Evolutionary conservation across 2,113 vertebrate species (phyloP).

Genomic region (Phyllopteryx taeniolatus): DNA sequence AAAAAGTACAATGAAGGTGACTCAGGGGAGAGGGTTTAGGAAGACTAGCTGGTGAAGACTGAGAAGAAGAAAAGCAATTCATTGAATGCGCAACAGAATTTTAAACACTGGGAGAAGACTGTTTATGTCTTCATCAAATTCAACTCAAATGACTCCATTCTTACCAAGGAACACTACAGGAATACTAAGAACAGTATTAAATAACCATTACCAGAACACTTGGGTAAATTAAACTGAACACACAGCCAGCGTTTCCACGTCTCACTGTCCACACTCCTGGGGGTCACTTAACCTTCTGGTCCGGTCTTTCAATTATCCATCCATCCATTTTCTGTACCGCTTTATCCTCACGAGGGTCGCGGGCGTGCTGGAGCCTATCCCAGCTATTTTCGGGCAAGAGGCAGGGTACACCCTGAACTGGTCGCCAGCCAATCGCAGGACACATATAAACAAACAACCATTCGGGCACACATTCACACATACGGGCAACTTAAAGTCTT

Average conservation of each 20-base stretch:
- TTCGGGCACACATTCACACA: too few relatives aligned
- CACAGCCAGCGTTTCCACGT: constrained; percentile 14
- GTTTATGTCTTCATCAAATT: constrained; percentile 20
- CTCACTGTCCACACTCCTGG: constrained; percentile 41
- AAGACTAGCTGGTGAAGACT: constrained; percentile 9
- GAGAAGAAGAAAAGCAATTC: constrained; percentile 5
- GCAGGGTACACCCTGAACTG: too few relatives aligned
- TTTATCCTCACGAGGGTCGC: too few relatives aligned
- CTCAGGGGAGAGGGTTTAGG: neutral
- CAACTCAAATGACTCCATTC: constrained; percentile 12
- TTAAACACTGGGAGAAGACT: constrained; percentile 17
- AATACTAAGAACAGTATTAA: constrained; percentile 39
- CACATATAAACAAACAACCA: too few relatives aligned
- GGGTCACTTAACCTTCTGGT: constrained; percentile 54
- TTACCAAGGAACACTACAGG: constrained; percentile 19
- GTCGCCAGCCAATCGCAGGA: too few relatives aligned
- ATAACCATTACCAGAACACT: constrained; percentile 21
- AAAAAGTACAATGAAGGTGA: constrained; percentile 13
- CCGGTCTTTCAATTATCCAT: constrained; percentile 58
- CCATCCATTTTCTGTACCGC: too few relatives aligned
- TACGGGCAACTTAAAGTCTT: too few relatives aligned
- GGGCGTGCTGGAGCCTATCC: too few relatives aligned
- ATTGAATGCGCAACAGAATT: constrained; percentile 21
- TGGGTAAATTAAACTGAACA: constrained; percentile 30
- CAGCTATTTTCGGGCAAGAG: too few relatives aligned